Evolutionary conservation across 2,113 vertebrate genomes (phyloP), one percentile per base, ranked within the genome.

Genomic region (Chlorocebus sabaeus): DNA sequence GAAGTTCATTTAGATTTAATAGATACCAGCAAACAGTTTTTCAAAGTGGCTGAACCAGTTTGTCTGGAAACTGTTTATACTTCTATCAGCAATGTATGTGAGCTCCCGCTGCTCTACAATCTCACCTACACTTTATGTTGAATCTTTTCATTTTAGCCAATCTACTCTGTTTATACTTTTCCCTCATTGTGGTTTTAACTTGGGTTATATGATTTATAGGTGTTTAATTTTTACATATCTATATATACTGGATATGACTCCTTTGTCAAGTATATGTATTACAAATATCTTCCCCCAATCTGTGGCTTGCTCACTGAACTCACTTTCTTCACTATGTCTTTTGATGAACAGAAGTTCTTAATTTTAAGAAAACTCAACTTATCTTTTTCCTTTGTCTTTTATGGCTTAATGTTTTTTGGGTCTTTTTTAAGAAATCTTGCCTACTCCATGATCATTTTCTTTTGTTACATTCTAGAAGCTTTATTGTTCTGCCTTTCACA

Each of bases 401-500:
- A 67, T 40, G 32, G 18, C 22, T 90, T 68, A 94, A 23, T 25
- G 30, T 2, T 14, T 76, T 84, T 80, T 76, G 78, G 70, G n/a
- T 88, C 76, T 88, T 72, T 10, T 78, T 75, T 35, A 73, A 92
- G 72, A 85, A 92, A 84, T 80, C 20, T 84, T 83, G 10, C 59
- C 68, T 88, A 80, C 35, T 72, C 55, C 27, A 38, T 16, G 1
- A 40, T 81, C 9, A 50, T 85, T 94, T 79, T 80, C 38, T 35
- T 75, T 84, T 80, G 22, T 79, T 92, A 61, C 43, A 55, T 59
- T 89, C 40, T 59, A 84, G 59, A 88, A 48, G 3, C 5, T 79
- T 79, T 92, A 89, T 57, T 84, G 8, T 79, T 92, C 88, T 91
- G 86, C n/a, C 43, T 89, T 92, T 92, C 70, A 73, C 27, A 40